Evolutionary conservation across 2,797 vertebrate genomes (phyloP), one percentile per base, ranked within the genome.

Genomic region (Notamacropus eugenii): DNA sequence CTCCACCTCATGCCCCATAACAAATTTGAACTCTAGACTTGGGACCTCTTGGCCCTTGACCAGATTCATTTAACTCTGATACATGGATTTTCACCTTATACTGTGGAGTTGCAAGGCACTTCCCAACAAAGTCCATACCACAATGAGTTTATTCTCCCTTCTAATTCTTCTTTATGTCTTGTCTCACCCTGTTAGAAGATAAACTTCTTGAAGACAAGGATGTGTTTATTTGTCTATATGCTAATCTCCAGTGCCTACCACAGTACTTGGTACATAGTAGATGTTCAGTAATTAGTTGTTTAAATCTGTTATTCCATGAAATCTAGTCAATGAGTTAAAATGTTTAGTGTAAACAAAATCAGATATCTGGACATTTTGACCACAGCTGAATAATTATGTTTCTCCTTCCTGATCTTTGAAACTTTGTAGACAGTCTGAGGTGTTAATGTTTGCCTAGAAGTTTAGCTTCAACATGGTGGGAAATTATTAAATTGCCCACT

Each of bases 381-480:
- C 92, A 96, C 57, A 91, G 90, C 40, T 93, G 67, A 52, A 95
- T 55, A 91, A 93, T 55, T 90, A 50, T 55, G 92, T 82, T 50
- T 90, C 93, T 96, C 92, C 13, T 96, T 62, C 31, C 62, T 90
- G 52, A 93, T 96, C 95, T 93, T 94, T 93, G 82, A 46, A 93
- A 6, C 54, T 93, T 24, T 93, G 1, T 94, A 93, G 34, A 93
- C 13, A 96, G 74, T 46, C 67, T 91, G 29, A 92, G 29, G 90
- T 62, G 94, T 62, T 55, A 22, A 95, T 50, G 91, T 87, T 62
- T 95, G 90, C 19, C 12, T 40, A 90, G 5, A 29, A 31, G 94
- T 96, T 4, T 90, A 74, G 62, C 62, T 40, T 74, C 14, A 74
- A 6, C 14, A 40, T n/a, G 40, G 62, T 40, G 34, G 34, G 16